phyloP scores from a whole-genome alignment of 2,797 vertebrate genomes.

The Crenuchus spilurus region DNA sequence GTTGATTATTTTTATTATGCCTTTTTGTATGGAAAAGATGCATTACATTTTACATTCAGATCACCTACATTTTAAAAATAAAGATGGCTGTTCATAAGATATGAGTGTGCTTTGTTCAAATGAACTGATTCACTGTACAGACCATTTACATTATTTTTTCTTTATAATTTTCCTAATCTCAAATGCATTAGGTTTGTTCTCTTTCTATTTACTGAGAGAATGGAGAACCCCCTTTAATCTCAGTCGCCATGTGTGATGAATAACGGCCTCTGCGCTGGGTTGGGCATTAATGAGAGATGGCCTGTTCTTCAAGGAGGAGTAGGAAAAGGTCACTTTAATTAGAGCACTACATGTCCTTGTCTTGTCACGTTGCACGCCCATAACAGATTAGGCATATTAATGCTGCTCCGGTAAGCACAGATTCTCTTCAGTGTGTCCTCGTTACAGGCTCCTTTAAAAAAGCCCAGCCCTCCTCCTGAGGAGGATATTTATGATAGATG shows the following conservation, averaged over 20 bases:
- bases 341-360: constrained; percentile 71
- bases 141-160: not conserved
- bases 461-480: constrained; percentile 49
- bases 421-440: constrained; percentile 64
- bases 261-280: constrained; percentile 60
- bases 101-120: not conserved
- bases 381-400: constrained; percentile 79
- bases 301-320: constrained; percentile 70
- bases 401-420: constrained; percentile 66
- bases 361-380: constrained; percentile 60
- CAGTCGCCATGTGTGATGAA: constrained; percentile 63
- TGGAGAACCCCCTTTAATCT: constrained; percentile 16
- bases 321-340: constrained; percentile 78
- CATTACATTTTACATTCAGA: constrained; percentile 71
- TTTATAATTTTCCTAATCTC: not conserved
- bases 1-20: constrained; percentile 70
- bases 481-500: constrained; percentile 62
- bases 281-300: constrained; percentile 75
- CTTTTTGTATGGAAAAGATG: constrained; percentile 75
- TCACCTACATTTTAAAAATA: constrained; percentile 73
- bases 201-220: constrained; percentile 4
- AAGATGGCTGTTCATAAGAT: constrained; percentile 69
- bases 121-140: not conserved
- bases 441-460: constrained; percentile 65
- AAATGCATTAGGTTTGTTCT: constrained; percentile 5